phyloP scores from a whole-genome alignment of 2,797 vertebrate species.

The Phataginus tricuspis region DNA sequence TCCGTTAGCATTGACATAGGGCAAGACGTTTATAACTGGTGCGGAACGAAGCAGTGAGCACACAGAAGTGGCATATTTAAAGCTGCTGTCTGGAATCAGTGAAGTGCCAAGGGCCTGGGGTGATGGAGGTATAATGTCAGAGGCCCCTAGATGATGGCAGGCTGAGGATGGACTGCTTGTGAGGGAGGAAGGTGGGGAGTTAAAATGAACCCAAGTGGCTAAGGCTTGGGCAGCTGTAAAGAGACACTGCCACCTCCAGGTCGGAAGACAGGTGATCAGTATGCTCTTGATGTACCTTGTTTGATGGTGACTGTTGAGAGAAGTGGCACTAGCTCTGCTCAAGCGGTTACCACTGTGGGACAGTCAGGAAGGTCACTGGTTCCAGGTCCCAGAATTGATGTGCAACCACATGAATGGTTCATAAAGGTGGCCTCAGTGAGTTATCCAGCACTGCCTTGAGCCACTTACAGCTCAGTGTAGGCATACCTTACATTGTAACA shows the following conservation, averaged over 20 bases:
- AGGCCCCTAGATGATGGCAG: neutral
- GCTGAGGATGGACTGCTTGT: neutral
- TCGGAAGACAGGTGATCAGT: neutral
- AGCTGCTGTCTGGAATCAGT: neutral
- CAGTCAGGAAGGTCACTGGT: neutral
- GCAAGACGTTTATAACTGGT: neutral
- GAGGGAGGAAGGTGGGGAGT: neutral
- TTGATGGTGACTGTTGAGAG: neutral
- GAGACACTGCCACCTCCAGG: neutral
- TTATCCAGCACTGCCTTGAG: neutral
- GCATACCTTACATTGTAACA: neutral
- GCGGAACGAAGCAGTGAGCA: neutral
- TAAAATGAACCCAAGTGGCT: neutral
- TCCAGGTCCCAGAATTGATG: neutral
- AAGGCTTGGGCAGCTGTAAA: neutral
- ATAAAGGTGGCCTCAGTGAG: neutral
- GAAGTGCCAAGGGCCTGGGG: neutral
- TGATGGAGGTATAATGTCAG: neutral
- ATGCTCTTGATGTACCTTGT: fast-evolving
- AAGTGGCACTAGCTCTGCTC: too few relatives aligned
- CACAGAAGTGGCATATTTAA: neutral
- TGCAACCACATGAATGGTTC: neutral
- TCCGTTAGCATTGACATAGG: neutral
- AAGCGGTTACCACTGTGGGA: fast-evolving
- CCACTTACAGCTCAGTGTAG: neutral